Base-by-base conservation (phyloP, 53 echinoderm and acorn worm genomes). In the Henricia sp. region DNA sequence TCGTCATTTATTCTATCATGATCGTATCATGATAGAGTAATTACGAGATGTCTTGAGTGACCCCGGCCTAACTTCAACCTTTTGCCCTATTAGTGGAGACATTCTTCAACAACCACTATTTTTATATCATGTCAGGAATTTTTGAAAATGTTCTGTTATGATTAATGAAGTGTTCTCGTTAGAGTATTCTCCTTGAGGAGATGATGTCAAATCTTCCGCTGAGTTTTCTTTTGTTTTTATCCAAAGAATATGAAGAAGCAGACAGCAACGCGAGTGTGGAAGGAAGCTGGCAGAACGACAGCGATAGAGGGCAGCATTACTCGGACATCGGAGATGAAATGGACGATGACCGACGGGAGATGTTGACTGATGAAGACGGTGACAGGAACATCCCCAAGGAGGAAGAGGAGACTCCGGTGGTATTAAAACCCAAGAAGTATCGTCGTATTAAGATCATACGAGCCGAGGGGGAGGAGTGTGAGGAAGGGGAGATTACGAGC, bases 391-490 rank as follows among this genome's bases (percentile, higher is more conserved):
- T 40, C 60, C 52, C 41, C 13, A 50, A 74, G 57, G 73, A 88
- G 33, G 80, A 84, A 36, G 90, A 72, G 16, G 57, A 85, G 33
- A 69, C 27, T 8, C 52, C 50, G 74, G 84, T 30, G 16, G 44
- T 59, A n/a, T 37, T 30, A 54, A 71, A 71, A 70, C 11, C 55
- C 27, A 83, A 83, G 83, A 83, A 52, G 83, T 83, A 52, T 27
- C 83, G 68, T 26, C 83, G 69, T 9, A 28, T 68, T 40, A 83
- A 68, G 69, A 55, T 83, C 0, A 69, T 68, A 3, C 52, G 53
- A 28, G 69, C 83, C 13, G 70, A 54, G 73, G 62, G 72, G 4
- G 69, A 62, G 42, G 76, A 86, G 20, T 72, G 58, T 13, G 83
- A 83, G 65, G 84, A 70, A 59, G 66, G 68, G 1, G 84, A 83